Evolutionary conservation across 2,888 invertebrate genomes (phyloP), one percentile per base, ranked within the genome.

Genomic region (Callyntrura guangdongensis): DNA sequence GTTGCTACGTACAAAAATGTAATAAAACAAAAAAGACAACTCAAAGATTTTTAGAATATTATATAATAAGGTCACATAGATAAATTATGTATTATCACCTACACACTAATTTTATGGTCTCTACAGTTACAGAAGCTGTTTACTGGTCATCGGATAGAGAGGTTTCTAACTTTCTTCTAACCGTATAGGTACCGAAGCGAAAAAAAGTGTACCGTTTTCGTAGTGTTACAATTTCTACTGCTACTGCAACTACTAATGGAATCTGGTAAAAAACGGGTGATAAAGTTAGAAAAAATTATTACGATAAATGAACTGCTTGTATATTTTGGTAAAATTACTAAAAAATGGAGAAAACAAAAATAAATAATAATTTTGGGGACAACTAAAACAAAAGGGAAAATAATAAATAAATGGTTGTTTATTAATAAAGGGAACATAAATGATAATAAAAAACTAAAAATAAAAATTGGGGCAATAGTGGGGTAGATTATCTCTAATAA

Each of bases 321-420:
- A 8, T n/a, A n/a, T n/a, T n/a, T 47, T 72, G 9, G 8, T 36
- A 36, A 36, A 45, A 8, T 69, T 27, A n/a, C 72, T 72, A 72
- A 20, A 79, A 36, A 77, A 36, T 49, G 25, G 20, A 74, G 14
- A 74, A 77, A 84, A 77, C 9, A 89, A 82, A 59, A 83, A 82
- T 22, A 79, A 47, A 67, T 20, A 69, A 79, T 27, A 36, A 36
- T 20, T 5, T 20, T 27, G 25, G 79, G 79, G 79, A 9, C 27
- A 79, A 79, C 79, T 77, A 77, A 77, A 69, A 81, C 59, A 61
- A 59, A 72, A n/a, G 61, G 45, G 22, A 22, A 81, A 81, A 59
- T 17, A 56, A 79, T 27, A 81, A 59, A 9, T 69, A 69, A 27
- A 27, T 27, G 25, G 11, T 81, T 17, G 6, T 59, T 36, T 14